Base-by-base conservation (phyloP, 2,113 vertebrate genomes). In the Catharus fuscescens region DNA sequence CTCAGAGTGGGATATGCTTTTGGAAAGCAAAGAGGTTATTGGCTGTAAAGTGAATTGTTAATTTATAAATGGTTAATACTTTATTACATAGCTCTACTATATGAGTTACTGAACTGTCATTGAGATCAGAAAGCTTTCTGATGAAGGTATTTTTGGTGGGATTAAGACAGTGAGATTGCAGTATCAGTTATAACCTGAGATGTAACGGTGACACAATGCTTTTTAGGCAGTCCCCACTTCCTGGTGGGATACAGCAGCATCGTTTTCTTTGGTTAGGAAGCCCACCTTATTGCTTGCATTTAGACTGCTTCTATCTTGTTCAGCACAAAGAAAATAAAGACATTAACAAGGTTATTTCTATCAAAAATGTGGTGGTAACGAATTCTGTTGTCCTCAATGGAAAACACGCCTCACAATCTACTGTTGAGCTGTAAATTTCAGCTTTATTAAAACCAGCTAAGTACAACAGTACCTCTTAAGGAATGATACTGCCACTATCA, bases 111-210 rank as follows among this genome's bases (percentile, higher is more conserved):
- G 52, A 72, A 72, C 26, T 36, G 11, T 21, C 1, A 9, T 29
- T 32, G 36, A 60, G 40, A 47, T 24, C 9, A 71, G n/a, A 66
- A 79, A 40, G 25, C 13, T n/a, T 50, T 77, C 50, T 66, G 13
- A 34, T 26, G 7, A 64, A 40, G 25, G 29, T 25, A 29, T 48
- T n/a, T 69, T 62, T 15, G 2, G 2, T 0, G 6, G 8, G 2
- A 8, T 3, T 8, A 56, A 90, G 20, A n/a, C 47, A 85, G 36
- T 64, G 14, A 61, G 2, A 38, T 5, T 56, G 34, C 40, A 83
- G 15, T 7, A 8, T 60, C 29, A 79, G 9, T 31, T 72, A 29
- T 45, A 54, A 50, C 7, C 34, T 42, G 14, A 83, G 23, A 60
- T 28, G 6, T 21, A 76, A 48, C 8, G 32, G 12, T 54, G 28